Conservation (phyloP, 2,113 vertebrate genomes). For the Ondatra zibethicus region DNA sequence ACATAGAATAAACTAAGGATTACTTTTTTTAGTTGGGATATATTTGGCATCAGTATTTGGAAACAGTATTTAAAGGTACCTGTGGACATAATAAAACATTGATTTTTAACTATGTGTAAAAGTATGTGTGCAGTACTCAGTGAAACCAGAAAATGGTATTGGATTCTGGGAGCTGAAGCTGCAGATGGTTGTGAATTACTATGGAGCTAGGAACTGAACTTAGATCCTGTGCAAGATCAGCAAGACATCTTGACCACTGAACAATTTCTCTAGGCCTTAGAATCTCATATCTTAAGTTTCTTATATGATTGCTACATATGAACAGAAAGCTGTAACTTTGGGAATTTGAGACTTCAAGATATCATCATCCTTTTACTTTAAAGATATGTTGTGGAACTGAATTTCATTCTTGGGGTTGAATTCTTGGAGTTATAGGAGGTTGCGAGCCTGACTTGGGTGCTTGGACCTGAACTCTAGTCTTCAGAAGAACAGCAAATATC, state of each 20-base stretch:
- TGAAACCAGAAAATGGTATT: not conserved
- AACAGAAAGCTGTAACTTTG: conserved; percentile 13
- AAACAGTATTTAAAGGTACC: conserved; percentile 46
- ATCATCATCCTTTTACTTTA: conserved; percentile 62
- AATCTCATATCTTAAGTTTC: conserved; percentile 26
- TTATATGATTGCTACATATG: conserved; percentile 26
- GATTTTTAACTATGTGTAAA: conserved; percentile 21
- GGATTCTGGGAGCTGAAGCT: not conserved
- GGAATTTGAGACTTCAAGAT: conserved; percentile 52
- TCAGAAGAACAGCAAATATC: not conserved
- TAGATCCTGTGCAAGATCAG: not conserved
- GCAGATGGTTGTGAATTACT: not conserved
- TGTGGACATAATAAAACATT: not conserved
- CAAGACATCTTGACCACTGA: not conserved
- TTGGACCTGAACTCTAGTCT: not conserved
- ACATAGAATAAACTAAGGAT: not conserved
- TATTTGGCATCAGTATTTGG: not conserved
- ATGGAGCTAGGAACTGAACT: not conserved
- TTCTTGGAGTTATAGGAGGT: conserved; percentile 36
- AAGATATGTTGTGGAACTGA: conserved; percentile 85
- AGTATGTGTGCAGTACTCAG: not conserved
- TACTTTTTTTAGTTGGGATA: not conserved
- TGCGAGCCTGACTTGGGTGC: not conserved
- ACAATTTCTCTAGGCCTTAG: not conserved
- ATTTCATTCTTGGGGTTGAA: conserved; percentile 88